Base-by-base conservation (phyloP, 2,797 vertebrate genomes). In the Emys orbicularis region DNA sequence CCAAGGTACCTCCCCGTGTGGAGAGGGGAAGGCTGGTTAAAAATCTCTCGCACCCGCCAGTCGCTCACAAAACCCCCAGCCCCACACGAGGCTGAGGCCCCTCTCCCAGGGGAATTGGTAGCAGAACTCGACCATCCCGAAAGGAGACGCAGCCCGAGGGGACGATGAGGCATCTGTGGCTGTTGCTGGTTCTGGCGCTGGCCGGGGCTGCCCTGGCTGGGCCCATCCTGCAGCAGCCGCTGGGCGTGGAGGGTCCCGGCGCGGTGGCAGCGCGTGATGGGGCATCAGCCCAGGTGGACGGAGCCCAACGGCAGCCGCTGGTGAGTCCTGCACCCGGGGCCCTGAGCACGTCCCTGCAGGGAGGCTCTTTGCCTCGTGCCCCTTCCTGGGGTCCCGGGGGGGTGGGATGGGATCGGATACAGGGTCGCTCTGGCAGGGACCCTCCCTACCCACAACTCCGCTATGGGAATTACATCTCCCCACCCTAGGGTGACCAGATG, bases 391-490 rank as follows among this genome's bases (percentile, higher is more conserved):
- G 8, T 15, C 31, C 34, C 19, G 3, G 53, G 53, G 19, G 16
- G 34, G 16, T 34, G 34, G 61, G 34, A n/a, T n/a, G 61, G 61
- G 16, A 9, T 34, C 4, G 5, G 61, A 65, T 19, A n/a, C 34
- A 19, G 16, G 34, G 34, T n/a, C 54, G 54, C 49, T 13, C 49
- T 50, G 12, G 49, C 2, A 9, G 80, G 83, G 37, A 47, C 49
- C 61, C 9, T 34, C 19, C n/a, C 5, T 68, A 10, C 65, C n/a
- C 10, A 44, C 9, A 4, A 18, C 6, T 1, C 34, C 2, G 0
- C 34, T 68, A 2, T 68, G 65, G n/a, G 65, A 68, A 68, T 37
- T 65, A 8, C 61, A n/a, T 65, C 61, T 21, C 18, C 65, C 65
- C n/a, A 10, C n/a, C 44, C 7, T 8, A 47, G 44, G 44, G 44